These are phyloP conservation scores for Drosophila infuscata DNA, from an alignment of 2,888 invertebrate genomes.

Conservation along the genomic window DNA sequence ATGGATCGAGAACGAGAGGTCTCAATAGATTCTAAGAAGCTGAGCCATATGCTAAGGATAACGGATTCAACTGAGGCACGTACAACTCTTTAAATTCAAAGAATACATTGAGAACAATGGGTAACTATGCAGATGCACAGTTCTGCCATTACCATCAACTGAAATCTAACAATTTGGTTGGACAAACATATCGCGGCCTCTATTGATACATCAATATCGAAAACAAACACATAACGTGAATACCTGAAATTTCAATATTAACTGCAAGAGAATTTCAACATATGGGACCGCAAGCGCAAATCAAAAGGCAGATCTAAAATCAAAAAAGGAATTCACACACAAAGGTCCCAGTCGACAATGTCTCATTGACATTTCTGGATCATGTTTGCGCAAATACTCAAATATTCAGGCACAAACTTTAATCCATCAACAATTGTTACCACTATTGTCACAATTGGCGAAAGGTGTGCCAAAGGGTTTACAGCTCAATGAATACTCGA, in stretches of 20 bases:
- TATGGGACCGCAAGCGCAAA: conserved; percentile 37
- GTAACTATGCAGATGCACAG: conserved; percentile 55
- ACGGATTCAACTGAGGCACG: conserved; percentile 55
- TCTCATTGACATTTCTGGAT: conserved; percentile 48
- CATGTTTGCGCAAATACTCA: conserved; percentile 64
- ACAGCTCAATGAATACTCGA: not conserved
- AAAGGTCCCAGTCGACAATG: conserved; percentile 36
- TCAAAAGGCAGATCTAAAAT: conserved; percentile 48
- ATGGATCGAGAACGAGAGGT: conserved; percentile 30
- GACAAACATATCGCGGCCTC: conserved; percentile 35
- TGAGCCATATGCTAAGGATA: conserved; percentile 33
- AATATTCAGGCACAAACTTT: conserved; percentile 35
- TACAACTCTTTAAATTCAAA: conserved; percentile 36
- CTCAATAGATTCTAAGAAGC: conserved; percentile 38
- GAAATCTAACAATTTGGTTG: conserved; percentile 45
- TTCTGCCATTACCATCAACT: conserved; percentile 16
- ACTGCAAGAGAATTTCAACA: conserved; percentile 12
- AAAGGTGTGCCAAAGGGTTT: conserved; percentile 37
- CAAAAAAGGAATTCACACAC: conserved; percentile 34
- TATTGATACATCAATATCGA: conserved; percentile 52
- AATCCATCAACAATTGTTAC: conserved; percentile 29
- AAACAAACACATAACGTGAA: conserved; percentile 39
- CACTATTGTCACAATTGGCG: conserved; percentile 30
- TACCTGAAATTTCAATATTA: conserved; percentile 15
- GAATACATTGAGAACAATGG: conserved; percentile 34